phyloP scores from a whole-genome alignment of 2,888 invertebrate genomes.

The Brassicogethes aeneus region DNA sequence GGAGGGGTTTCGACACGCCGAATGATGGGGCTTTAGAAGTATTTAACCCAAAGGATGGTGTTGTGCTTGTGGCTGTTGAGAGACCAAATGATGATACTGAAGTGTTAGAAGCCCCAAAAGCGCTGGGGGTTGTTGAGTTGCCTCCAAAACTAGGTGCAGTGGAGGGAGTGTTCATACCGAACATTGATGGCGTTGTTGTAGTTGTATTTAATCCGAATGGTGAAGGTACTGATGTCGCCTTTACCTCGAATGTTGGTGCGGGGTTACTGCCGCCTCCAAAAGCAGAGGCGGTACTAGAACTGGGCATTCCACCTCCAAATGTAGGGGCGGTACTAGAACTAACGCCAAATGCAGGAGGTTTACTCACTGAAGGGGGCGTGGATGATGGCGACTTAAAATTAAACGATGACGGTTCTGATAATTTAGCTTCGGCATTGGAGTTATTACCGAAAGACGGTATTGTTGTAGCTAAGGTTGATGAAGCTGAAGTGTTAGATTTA shows the following conservation, averaged over 20 bases:
- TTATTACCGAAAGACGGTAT: slow-evolving; percentile 1
- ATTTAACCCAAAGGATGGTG: slow-evolving; percentile 6
- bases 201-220: slow-evolving; percentile 5
- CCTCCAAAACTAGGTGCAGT: slow-evolving; percentile 3
- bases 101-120: slow-evolving; percentile 11
- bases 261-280: too few relatives aligned
- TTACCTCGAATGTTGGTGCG: background rate
- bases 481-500: background rate
- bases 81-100: slow-evolving; percentile 2
- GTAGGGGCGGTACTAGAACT: background rate
- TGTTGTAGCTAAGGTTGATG: slow-evolving; percentile 5
- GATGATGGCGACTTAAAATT: background rate
- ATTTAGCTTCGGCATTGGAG: too few relatives aligned
- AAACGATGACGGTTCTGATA: too few relatives aligned
- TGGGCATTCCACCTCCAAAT: background rate
- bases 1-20: slow-evolving; percentile 7
- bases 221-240: slow-evolving; percentile 3
- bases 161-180: slow-evolving; percentile 2
- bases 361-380: background rate
- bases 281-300: slow-evolving; percentile 3
- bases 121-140: background rate
- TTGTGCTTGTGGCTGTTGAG: slow-evolving; percentile 7
- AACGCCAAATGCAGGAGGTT: background rate
- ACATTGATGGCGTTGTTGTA: slow-evolving; percentile 5
- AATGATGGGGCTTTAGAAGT: slow-evolving; percentile 7